Base-by-base conservation (phyloP, 2,888 invertebrate species). In the Caenorhabditis angaria region DNA sequence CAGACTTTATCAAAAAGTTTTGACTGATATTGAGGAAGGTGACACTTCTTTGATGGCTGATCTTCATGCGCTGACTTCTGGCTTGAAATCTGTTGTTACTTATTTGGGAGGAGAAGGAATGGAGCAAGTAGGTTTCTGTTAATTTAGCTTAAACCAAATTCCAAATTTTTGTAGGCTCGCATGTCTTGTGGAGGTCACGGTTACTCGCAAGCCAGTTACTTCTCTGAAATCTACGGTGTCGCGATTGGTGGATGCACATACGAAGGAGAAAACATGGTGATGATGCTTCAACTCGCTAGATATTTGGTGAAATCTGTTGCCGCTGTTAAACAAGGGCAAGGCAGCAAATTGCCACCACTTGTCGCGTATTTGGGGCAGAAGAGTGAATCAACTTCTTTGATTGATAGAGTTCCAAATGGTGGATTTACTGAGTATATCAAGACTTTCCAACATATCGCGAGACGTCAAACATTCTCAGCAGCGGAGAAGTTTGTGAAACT, bases 181-280 rank as follows among this genome's bases (percentile, higher is more conserved):
- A 90, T 94, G 74, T 91, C 95, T 14, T 97, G 97, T 89, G 97
- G 97, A 57, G 97, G 97, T 0, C 97, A 97, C 88, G 97, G 97
- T 5, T 97, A 93, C 90, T 87, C 88, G 10, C 76, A 85, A 47
- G 88, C 89, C 56, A 89, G 94, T 60, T 72, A 75, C 41, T 69
- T 80, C 25, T 70, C 77, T 8, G 76, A 77, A 51, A 66, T 76
- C 24, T 77, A 76, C 56, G 80, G 75, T 28, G 70, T 74, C 1
- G 92, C 92, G 18, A 94, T 94, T 0, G 95, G 95, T 55, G 93
- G 93, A 65, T 93, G 93, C 88, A 97, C 96, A 0, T 97, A 96
- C 88, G 96, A 97, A 90, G 97, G 97, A 0, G 97, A 97, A 90
- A 96, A 97, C 88, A 95, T 95, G 0, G 96, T 97, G 24, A 91